A percentile compares a stretch with the other conserved stretches of the same genome.
phyloP scores from a whole-genome alignment of 1,140 invertebrate species.

The Zaprionus nigranus region DNA sequence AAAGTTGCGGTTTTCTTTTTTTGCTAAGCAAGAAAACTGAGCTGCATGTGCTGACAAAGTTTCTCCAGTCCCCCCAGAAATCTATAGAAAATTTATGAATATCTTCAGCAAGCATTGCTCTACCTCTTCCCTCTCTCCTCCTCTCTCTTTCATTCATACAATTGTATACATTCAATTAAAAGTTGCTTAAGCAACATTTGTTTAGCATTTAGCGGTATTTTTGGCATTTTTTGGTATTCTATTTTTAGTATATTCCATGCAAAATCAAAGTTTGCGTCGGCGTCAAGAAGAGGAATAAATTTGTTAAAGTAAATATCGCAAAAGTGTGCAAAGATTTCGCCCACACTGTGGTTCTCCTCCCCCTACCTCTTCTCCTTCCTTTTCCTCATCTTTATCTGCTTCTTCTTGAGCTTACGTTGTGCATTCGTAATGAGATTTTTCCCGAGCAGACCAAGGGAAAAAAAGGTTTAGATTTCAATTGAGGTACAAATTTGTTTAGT shows the following conservation, averaged over 20 bases:
- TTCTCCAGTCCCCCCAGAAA: conserved; percentile 31
- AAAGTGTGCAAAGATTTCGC: conserved; percentile 38
- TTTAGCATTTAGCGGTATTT: conserved; percentile 59
- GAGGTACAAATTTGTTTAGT: conserved; percentile 48
- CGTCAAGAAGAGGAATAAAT: conserved; percentile 51
- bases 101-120: conserved; percentile 37
- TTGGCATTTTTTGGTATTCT: conserved; percentile 10
- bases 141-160: conserved; percentile 9
- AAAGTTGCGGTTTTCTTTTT: conserved; percentile 66
- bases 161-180: conserved; percentile 73
- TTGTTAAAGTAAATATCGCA: conserved; percentile 43
- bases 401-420: conserved; percentile 26
- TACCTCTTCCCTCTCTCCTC: not conserved
- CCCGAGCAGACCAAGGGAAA: not conserved
- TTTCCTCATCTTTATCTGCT: conserved; percentile 14
- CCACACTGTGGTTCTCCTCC: not conserved
- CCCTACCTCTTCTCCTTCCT: conserved; percentile 2
- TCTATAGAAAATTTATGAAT: conserved; percentile 75
- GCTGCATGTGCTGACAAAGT: conserved; percentile 50
- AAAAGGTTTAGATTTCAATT: conserved; percentile 68
- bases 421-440: conserved; percentile 66
- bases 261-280: conserved; percentile 68
- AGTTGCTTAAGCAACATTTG: conserved; percentile 70
- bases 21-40: conserved; percentile 9
- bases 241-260: conserved; percentile 10